Evolutionary conservation across 2,888 invertebrate genomes (phyloP).

Genomic region (Lasioglossum malachurum): DNA sequence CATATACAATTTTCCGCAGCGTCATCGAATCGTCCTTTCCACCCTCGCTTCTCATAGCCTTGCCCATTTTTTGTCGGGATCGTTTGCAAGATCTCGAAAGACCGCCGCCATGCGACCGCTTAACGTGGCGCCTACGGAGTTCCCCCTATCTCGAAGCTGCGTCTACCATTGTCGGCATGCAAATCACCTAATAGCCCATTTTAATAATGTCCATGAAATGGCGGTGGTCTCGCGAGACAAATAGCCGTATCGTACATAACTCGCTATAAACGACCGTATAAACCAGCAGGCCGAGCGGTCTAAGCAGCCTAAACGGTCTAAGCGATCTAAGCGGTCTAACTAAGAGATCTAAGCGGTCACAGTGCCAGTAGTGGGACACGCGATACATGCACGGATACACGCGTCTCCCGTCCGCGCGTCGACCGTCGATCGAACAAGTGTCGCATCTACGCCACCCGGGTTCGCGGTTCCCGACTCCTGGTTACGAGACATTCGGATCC

Average conservation of each 20-base stretch:
- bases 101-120: constrained; percentile 53
- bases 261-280: constrained; percentile 40
- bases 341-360: neutral
- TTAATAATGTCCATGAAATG: constrained; percentile 64
- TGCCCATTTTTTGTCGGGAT: neutral
- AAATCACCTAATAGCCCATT: constrained; percentile 70
- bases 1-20: neutral
- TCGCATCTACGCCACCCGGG: neutral
- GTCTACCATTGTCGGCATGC: constrained; percentile 70
- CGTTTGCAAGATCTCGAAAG: constrained; percentile 4
- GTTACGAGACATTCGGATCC: neutral
- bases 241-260: constrained; percentile 55
- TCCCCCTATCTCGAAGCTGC: constrained; percentile 56
- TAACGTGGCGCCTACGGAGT: constrained; percentile 42
- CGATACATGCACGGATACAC: neutral
- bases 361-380: neutral
- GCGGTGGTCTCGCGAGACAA: constrained; percentile 54
- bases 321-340: neutral
- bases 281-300: constrained; percentile 21
- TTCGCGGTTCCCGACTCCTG: neutral
- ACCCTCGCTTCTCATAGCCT: neutral
- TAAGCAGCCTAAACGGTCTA: neutral
- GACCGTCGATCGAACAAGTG: neutral
- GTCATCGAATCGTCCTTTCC: neutral
- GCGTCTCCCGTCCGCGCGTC: neutral